phyloP scores from a whole-genome alignment of 1,140 invertebrate genomes.

The Mizuhopecten yessoensis region DNA sequence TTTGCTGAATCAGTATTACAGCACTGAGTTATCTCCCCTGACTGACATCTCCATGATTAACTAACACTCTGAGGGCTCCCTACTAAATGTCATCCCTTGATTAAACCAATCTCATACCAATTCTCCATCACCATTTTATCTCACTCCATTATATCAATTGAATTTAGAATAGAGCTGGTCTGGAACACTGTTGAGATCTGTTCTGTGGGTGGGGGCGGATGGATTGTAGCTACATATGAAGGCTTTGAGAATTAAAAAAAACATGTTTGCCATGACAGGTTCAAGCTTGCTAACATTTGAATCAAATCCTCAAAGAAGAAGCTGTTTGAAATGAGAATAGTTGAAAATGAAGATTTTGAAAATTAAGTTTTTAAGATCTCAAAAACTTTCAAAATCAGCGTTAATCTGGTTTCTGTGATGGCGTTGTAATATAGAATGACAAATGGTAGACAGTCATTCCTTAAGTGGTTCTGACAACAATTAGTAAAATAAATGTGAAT shows the following conservation, averaged over 20 bases:
- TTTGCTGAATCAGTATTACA: not conserved
- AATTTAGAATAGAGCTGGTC: not conserved
- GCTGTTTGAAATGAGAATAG: too few relatives aligned
- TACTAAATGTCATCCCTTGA: conserved; percentile 33
- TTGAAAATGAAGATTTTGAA: too few relatives aligned
- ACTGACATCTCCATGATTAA: not conserved
- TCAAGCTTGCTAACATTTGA: too few relatives aligned
- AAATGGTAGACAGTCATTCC: too few relatives aligned
- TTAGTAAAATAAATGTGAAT: too few relatives aligned
- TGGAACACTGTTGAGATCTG: not conserved
- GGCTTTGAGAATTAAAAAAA: not conserved
- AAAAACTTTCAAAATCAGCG: too few relatives aligned
- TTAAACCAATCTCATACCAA: not conserved
- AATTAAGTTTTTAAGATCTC: too few relatives aligned
- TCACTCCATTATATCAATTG: not conserved
- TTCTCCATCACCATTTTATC: not conserved
- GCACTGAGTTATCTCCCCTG: not conserved
- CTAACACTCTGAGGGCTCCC: not conserved
- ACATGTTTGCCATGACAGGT: not conserved
- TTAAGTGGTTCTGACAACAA: too few relatives aligned
- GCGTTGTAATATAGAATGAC: too few relatives aligned
- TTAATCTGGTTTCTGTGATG: too few relatives aligned
- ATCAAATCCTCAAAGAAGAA: too few relatives aligned
- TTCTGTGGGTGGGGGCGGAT: not conserved
- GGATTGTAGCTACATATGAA: not conserved